Evolutionary conservation across 2,797 vertebrate species (phyloP).

Genomic region (Uromys caudimaculatus): DNA sequence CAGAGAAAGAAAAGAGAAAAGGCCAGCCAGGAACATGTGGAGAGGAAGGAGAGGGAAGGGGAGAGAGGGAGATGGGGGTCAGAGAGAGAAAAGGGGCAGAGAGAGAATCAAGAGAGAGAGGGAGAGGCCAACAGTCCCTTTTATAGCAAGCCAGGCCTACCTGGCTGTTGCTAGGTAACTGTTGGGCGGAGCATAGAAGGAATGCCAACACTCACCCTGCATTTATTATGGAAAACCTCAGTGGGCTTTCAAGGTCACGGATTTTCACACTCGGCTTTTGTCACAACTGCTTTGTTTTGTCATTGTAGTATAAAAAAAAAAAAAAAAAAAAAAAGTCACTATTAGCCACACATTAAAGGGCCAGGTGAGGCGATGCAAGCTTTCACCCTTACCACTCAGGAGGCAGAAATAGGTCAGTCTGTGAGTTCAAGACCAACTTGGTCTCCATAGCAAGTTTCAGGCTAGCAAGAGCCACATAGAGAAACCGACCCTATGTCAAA

Average conservation of each 20-base stretch:
- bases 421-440: background rate
- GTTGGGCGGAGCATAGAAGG: background rate
- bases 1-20: too few species aligned
- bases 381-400: background rate
- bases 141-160: background rate
- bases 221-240: background rate
- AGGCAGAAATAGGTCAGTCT: background rate
- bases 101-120: background rate
- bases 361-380: background rate
- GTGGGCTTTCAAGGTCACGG: background rate
- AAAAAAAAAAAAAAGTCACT: background rate
- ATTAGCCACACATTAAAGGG: background rate
- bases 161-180: background rate
- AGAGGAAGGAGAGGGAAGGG: too few species aligned
- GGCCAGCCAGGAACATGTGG: too few species aligned
- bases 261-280: background rate
- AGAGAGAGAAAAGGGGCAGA: background rate
- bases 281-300: background rate
- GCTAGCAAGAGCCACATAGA: background rate
- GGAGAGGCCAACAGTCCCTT: background rate
- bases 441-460: background rate
- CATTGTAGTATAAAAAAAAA: background rate
- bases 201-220: background rate
- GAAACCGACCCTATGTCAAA: background rate
- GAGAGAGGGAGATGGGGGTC: too few species aligned